phyloP scores from a whole-genome alignment of 2,797 vertebrate genomes.

The Linurgus olivaceus region DNA sequence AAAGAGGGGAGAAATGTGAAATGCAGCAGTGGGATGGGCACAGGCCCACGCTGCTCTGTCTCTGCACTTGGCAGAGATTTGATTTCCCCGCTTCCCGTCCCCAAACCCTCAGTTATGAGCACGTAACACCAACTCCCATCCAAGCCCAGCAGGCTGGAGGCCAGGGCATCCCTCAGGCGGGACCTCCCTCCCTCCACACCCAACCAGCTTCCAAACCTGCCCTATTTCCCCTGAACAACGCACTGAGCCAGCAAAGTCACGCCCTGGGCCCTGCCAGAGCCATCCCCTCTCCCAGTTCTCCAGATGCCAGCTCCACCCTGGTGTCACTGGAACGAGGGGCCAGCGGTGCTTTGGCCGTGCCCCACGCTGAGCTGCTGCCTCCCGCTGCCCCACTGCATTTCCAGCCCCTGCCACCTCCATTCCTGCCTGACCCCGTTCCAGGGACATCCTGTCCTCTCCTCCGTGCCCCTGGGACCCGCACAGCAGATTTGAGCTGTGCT shows the following conservation, averaged over 20 bases:
- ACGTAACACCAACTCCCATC: neutral
- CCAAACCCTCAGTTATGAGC: neutral
- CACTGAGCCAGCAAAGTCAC: neutral
- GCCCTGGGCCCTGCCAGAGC: neutral
- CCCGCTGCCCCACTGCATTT: neutral
- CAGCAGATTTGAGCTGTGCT: neutral
- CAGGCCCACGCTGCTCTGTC: neutral
- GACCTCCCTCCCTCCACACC: neutral
- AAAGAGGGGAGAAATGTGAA: neutral
- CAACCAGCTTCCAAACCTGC: neutral
- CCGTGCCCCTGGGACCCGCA: neutral
- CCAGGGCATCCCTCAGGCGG: too few species aligned
- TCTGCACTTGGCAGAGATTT: neutral
- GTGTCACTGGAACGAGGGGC: fast-evolving
- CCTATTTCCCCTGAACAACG: neutral
- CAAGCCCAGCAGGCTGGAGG: neutral
- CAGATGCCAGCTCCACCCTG: neutral
- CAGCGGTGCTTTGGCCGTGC: fast-evolving
- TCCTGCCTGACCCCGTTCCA: constrained; percentile 9
- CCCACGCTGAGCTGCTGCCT: fast-evolving
- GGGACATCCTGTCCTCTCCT: constrained; percentile 8
- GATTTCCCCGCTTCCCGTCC: neutral
- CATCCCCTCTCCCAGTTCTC: fast-evolving
- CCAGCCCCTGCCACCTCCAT: neutral
- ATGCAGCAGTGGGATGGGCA: neutral